Evolutionary conservation across 2,797 vertebrate genomes (phyloP).

Genomic region (Sandelia bainsii): DNA sequence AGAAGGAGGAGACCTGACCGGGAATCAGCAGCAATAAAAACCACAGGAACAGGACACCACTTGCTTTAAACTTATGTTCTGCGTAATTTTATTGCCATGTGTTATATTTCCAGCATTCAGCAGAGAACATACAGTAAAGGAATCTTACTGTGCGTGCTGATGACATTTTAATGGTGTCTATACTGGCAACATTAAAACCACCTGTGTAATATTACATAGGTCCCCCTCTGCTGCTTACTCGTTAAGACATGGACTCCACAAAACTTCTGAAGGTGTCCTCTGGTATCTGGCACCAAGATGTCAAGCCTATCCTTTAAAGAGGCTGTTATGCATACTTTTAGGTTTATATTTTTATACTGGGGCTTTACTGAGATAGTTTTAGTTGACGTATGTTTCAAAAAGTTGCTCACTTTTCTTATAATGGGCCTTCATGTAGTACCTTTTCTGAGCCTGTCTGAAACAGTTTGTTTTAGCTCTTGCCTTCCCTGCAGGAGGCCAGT

Average conservation of each 20-base stretch:
- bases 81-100: slow-evolving; percentile 12
- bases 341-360: too few relatives aligned
- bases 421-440: too few relatives aligned
- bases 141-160: background rate
- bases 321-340: too few relatives aligned
- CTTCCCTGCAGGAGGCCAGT: too few relatives aligned
- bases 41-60: slow-evolving; percentile 49
- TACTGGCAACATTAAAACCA: too few relatives aligned
- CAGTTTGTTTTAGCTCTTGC: too few relatives aligned
- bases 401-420: too few relatives aligned
- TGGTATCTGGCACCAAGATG: too few relatives aligned
- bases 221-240: background rate
- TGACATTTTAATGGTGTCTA: slow-evolving; percentile 8
- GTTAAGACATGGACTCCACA: background rate
- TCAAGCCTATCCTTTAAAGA: too few relatives aligned
- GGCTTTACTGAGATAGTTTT: background rate
- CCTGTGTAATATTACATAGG: too few relatives aligned
- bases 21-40: slow-evolving; percentile 64
- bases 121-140: background rate
- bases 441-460: too few relatives aligned
- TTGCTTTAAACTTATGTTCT: slow-evolving; percentile 38
- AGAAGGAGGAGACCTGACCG: slow-evolving; percentile 45
- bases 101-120: slow-evolving; percentile 17
- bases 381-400: background rate
- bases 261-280: background rate